These are phyloP conservation scores for Trypoxylus dichotomus DNA, from an alignment of 1,140 invertebrate genomes.

Conservation along the genomic window DNA sequence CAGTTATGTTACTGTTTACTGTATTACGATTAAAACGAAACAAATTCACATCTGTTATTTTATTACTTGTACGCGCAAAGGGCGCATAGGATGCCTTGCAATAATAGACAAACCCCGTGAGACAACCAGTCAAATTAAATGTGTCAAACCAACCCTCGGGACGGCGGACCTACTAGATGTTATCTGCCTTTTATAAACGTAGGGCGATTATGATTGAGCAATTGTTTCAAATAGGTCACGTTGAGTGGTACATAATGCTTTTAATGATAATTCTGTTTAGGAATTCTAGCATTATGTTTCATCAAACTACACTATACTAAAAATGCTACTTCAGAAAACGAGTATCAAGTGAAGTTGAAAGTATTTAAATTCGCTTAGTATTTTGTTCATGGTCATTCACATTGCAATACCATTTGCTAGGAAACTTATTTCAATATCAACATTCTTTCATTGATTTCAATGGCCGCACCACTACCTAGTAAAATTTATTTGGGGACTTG, in stretches of 20 bases:
- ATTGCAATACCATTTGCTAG: too few relatives aligned
- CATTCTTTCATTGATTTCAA: too few relatives aligned
- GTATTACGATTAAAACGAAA: background rate
- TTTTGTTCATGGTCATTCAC: too few relatives aligned
- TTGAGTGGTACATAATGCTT: conserved; percentile 9
- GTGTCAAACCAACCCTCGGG: conserved; percentile 45
- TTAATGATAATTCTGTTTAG: conserved; percentile 20
- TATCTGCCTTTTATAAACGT: conserved; percentile 36
- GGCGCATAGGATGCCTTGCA: background rate
- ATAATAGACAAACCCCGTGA: conserved; percentile 38
- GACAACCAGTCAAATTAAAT: conserved; percentile 47
- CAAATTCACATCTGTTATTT: conserved; percentile 31
- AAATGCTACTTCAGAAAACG: too few relatives aligned
- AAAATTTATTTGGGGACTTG: background rate
- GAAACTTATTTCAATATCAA: too few relatives aligned
- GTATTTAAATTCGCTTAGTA: too few relatives aligned
- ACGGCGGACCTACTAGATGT: conserved; percentile 34
- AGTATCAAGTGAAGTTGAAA: too few relatives aligned
- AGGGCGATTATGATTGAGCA: conserved; percentile 39
- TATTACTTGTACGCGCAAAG: conserved; percentile 16
- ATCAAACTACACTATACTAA: background rate
- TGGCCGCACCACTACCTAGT: background rate
- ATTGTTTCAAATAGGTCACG: conserved; percentile 34
- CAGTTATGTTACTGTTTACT: background rate
- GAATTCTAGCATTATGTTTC: background rate